A percentile compares a stretch with the other conserved stretches of the same genome.
Conservation (phyloP, 2,113 vertebrate species). For the Scopus umbretta region DNA sequence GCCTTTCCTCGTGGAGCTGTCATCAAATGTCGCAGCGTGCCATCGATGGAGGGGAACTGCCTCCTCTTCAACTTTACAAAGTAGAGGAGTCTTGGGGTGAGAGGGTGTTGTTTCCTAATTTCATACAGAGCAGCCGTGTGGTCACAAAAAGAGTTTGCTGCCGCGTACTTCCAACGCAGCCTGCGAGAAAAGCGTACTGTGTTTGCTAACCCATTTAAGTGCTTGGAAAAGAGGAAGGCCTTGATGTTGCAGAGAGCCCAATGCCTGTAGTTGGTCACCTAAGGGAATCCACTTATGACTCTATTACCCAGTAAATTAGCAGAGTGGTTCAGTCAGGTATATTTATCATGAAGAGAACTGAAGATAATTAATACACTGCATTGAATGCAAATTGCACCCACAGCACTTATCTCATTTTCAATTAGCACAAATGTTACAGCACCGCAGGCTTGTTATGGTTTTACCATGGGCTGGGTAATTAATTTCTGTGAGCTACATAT, state of each 20-base stretch:
- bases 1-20: not conserved
- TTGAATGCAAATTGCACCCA: slow-evolving; percentile 86
- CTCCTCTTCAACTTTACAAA: not conserved
- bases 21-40: accelerated
- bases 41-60: not conserved
- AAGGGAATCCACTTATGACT: slow-evolving; percentile 79
- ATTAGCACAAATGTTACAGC: slow-evolving; percentile 84
- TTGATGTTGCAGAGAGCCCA: slow-evolving; percentile 53
- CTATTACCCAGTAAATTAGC: slow-evolving; percentile 81
- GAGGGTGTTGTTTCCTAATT: not conserved
- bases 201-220: slow-evolving; percentile 8
- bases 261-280: slow-evolving; percentile 69
- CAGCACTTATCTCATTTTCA: slow-evolving; percentile 89
- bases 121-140: not conserved
- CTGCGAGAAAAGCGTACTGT: not conserved
- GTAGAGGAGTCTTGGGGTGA: not conserved
- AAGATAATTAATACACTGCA: slow-evolving; percentile 85
- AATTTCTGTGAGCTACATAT: slow-evolving; percentile 82
- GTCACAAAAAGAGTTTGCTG: not conserved
- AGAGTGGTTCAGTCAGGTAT: slow-evolving; percentile 82
- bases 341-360: slow-evolving; percentile 81
- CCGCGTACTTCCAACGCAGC: not conserved
- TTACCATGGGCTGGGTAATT: slow-evolving; percentile 83
- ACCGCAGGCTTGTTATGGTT: slow-evolving; percentile 81
- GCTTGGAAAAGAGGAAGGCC: slow-evolving; percentile 21